Base-by-base conservation (phyloP, 1,140 invertebrate species). In the Helicoverpa armigera region DNA sequence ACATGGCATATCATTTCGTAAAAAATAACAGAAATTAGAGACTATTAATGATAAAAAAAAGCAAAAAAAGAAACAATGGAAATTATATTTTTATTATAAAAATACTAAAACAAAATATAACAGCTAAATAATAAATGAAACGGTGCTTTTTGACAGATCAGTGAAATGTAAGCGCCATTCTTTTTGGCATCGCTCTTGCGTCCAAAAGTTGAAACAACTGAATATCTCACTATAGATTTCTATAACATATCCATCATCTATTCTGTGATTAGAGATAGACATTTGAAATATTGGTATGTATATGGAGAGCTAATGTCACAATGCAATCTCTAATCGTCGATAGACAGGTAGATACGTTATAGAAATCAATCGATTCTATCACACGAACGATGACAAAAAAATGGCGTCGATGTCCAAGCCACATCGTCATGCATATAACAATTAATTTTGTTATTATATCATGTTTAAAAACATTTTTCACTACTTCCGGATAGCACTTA, bases 111-210 rank as follows among this genome's bases (percentile, higher is more conserved):
- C 80, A 83, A 43, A 83, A 88, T 78, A 89, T 88, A 92, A 92
- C 91, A 92, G 89, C 90, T 84, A 92, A 90, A 87, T 85, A 88
- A 90, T 87, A 88, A 77, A 65, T 75, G 85, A 53, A 65, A 67
- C 58, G 82, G 83, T 85, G 80, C 69, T 43, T 69, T 73, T 63
- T 63, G 63, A 85, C 82, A 85, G 75, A 53, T 51, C 48, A 67
- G 75, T 77, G 75, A 63, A 35, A 60, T 72, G 48, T 73, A 48
- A 12, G 13, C 13, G 51, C 4, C 51, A 7, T 43, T 23, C 35
- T 43, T 43, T 9, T 9, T 43, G 9, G 7, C 35, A 43, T 7
- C 35, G 35, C 35, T 7, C 9, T 5, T 7, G 35, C 35, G 5
- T 7, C 35, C 35, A 9, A 43, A 43, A 7, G 35, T 43, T 43